A percentile compares a stretch with the other conserved stretches of the same genome.
phyloP scores from a whole-genome alignment of 2,113 vertebrate species.

The Bombycilla garrulus region DNA sequence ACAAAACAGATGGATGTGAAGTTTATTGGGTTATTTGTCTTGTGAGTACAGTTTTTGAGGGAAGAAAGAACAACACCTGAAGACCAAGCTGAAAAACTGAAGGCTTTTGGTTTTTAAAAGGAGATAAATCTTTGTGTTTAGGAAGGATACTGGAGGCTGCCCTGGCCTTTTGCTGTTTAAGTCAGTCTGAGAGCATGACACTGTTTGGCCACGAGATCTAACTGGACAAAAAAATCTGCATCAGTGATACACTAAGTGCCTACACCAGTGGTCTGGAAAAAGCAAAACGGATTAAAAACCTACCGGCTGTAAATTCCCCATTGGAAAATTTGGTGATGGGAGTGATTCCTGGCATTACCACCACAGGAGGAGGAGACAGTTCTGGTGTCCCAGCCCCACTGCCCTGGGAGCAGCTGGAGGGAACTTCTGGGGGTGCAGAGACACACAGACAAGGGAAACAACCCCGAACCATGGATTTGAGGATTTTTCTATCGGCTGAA shows the following conservation, averaged over 20 bases:
- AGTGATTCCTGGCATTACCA: not conserved
- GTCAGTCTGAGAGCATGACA: not conserved
- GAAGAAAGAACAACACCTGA: not conserved
- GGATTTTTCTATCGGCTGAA: not conserved
- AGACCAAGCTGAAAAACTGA: not conserved
- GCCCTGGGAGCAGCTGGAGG: not conserved
- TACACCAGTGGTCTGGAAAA: not conserved
- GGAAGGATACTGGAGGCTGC: not conserved
- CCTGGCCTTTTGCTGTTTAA: not conserved
- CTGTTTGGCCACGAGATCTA: not conserved
- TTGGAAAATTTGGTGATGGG: not conserved
- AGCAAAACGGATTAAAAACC: not conserved
- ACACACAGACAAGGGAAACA: not conserved
- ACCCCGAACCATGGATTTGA: fast-evolving
- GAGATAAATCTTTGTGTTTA: not conserved
- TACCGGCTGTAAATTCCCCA: not conserved
- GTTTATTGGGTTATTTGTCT: constrained; percentile 68
- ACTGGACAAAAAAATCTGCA: not conserved
- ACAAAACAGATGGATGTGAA: constrained; percentile 50
- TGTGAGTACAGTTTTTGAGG: not conserved
- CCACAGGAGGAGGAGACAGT: not conserved
- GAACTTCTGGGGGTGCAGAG: not conserved
- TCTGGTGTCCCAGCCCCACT: not conserved
- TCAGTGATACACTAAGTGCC: constrained; percentile 64
- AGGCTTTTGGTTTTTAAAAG: not conserved